Base-by-base conservation (phyloP, 2,797 vertebrate genomes). In the Pagetopsis macropterus region DNA sequence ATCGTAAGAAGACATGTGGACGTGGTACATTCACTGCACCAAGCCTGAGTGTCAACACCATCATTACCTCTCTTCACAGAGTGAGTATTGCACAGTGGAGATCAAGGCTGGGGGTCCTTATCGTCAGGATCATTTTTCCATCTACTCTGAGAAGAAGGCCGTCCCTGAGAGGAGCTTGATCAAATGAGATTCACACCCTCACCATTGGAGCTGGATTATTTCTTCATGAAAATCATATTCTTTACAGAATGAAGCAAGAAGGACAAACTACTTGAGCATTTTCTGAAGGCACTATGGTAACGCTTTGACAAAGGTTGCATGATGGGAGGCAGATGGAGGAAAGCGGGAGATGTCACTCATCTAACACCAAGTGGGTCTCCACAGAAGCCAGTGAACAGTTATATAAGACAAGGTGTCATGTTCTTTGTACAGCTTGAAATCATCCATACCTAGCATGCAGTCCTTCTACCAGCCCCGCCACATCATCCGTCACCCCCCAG, bases 391-490 rank as follows among this genome's bases (percentile, higher is more conserved):
- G 33, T 1, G 2, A 37, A 37, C 33, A 7, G 33, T 37, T 37
- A 7, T 37, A 37, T 37, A 7, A 37, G 33, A 15, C 15, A 60
- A 84, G 65, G 59, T 51, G 11, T 56, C 40, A 12, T 9, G 27
- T 37, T 65, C 49, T 1, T 52, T 55, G 15, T n/a, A 45, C 15
- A 43, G 19, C 57, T 41, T 70, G 31, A 63, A 49, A 13, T 23
- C 37, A 1, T 16, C 62, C 73, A 95, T 95, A 92, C 66, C 93
- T 1, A 95, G 95, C 82, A 89, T 96, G 87, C 93, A 95, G 46
- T 85, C 89, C 51, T 74, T 95, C 78, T 92, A 93, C 60, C 85
- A 82, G 49, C 72, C 65, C 0, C 71, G 11, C 23, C 84, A 51
- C 58, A 16, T 57, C 59, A 43, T 73, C 52, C 83, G 0, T 16